Evolutionary conservation across 2,797 vertebrate genomes (phyloP).

Genomic region (Pipistrellus kuhlii): DNA sequence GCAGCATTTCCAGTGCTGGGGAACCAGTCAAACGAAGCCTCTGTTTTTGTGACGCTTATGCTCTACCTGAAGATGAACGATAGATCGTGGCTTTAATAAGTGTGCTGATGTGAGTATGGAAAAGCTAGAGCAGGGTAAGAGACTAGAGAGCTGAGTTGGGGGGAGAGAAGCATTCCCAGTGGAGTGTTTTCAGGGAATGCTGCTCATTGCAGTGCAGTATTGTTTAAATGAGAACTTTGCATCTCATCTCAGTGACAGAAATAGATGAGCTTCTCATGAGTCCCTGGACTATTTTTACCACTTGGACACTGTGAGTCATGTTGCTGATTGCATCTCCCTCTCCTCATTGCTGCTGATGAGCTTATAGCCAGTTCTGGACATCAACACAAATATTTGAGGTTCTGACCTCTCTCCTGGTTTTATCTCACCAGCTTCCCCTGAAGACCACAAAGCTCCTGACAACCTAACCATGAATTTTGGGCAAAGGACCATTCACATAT

Average conservation of each 20-base stretch:
- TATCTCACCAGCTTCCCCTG: background rate
- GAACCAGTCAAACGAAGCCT: background rate
- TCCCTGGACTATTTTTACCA: constrained; percentile 68
- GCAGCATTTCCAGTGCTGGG: background rate
- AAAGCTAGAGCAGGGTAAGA: background rate
- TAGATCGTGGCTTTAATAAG: background rate
- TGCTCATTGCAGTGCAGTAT: background rate
- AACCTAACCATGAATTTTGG: background rate
- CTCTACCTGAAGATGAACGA: background rate
- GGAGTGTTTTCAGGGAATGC: background rate
- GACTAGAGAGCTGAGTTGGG: background rate
- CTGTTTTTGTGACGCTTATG: background rate
- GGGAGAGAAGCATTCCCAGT: background rate
- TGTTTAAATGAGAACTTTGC: constrained; percentile 21
- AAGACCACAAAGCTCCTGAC: background rate
- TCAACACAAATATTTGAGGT: background rate
- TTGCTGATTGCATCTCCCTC: constrained; percentile 46
- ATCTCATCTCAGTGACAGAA: constrained; percentile 21
- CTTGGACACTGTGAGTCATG: constrained; percentile 70
- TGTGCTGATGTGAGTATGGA: background rate
- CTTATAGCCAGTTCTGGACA: constrained; percentile 21
- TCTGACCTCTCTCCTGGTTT: background rate
- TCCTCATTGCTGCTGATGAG: constrained; percentile 32
- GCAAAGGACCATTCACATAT: background rate
- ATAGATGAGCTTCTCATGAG: constrained; percentile 49